A percentile compares a stretch with the other conserved stretches of the same genome.
Conservation (phyloP, 2,888 invertebrate genomes). For the Drosophila niveifrons region DNA sequence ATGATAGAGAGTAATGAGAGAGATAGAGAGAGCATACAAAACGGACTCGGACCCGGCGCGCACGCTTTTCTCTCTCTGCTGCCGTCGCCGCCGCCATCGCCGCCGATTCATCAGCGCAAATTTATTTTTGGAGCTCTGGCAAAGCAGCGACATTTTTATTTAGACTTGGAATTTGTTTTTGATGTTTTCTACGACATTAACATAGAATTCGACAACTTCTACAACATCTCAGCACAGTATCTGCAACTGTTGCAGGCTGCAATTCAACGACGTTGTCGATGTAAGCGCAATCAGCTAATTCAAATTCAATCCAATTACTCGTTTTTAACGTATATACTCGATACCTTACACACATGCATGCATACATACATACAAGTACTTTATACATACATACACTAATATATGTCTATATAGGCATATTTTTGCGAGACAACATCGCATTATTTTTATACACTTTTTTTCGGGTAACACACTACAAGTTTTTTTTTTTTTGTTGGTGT, state of each 20-base stretch:
- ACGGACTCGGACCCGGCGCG: constrained; percentile 51
- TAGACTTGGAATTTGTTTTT: constrained; percentile 56
- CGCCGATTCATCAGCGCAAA: constrained; percentile 61
- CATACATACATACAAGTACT: neutral
- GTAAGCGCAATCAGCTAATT: constrained; percentile 31
- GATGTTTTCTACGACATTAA: constrained; percentile 51
- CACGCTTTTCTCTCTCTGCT: constrained; percentile 26
- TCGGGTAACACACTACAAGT: constrained; percentile 11
- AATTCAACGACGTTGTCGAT: constrained; percentile 15
- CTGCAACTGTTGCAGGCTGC: constrained; percentile 16
- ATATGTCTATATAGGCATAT: constrained; percentile 26
- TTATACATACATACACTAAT: neutral
- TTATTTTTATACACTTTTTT: constrained; percentile 40
- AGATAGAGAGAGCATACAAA: neutral
- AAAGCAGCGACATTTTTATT: constrained; percentile 72
- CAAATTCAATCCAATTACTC: neutral
- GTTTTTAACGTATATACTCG: constrained; percentile 7
- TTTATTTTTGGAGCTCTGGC: constrained; percentile 78
- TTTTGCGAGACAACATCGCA: constrained; percentile 15
- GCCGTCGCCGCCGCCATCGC: constrained; percentile 18
- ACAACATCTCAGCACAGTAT: constrained; percentile 30
- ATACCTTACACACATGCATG: constrained; percentile 8
- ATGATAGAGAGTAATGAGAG: neutral
- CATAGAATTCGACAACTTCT: constrained; percentile 62
- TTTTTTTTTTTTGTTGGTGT: constrained; percentile 22